Evolutionary conservation across 2,888 invertebrate genomes (phyloP), one percentile per base, ranked within the genome.

Genomic region (Chesias legatella): DNA sequence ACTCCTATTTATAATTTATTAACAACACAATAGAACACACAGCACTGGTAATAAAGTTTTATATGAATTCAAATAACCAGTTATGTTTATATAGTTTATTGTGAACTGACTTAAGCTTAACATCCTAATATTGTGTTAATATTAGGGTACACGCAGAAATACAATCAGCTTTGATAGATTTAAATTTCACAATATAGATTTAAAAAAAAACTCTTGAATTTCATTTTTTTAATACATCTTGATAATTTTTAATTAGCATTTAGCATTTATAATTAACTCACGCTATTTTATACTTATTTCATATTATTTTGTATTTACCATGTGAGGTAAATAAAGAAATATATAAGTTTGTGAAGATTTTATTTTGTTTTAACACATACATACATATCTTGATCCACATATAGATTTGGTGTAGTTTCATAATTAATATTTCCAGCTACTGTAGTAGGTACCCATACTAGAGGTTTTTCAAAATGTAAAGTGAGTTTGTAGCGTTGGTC

Each of bases 261-360:
- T 55, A 51, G 76, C 75, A 78, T 79, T 80, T 79, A 77, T 68
- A 60, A 65, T 73, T 71, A 76, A 82, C 82, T 83, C 81, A 81
- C 73, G 61, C 60, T 71, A 65, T 73, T 69, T 69, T n/a, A 57
- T 66, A 48, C 48, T 48, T 48, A 52, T 52, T 50, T 51, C 38
- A 47, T 43, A 48, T 56, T 43, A 56, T 60, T 64, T 64, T 59
- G 58, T 67, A 63, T 63, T 60, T 58, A 60, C 64, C 62, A 56
- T 52, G 54, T 63, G 59, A 59, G 61, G 67, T 66, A 65, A 53
- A 43, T 46, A 48, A 48, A 47, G 51, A 45, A 51, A 56, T 54
- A 67, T 56, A 59, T 65, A 51, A 60, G 60, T 63, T 57, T 37
- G 28, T 1, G 5, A 20, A 25, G 33, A 22, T 38, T 36, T 33